phyloP scores from a whole-genome alignment of 2,888 invertebrate genomes.

The Acrobasis repandana region DNA sequence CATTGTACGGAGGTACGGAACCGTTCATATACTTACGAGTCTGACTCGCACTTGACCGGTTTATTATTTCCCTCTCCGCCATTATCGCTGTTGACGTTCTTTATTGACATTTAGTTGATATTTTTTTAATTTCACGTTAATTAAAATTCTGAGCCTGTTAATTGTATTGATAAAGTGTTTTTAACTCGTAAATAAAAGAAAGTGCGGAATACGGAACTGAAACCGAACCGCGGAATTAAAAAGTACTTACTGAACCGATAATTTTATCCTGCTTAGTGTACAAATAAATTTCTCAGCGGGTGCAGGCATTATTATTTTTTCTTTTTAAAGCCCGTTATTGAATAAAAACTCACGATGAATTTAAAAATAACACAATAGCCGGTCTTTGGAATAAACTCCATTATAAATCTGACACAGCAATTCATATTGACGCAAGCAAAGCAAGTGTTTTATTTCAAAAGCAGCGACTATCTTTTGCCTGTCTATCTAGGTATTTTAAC shows the following conservation, averaged over 20 bases:
- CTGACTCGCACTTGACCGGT: too few relatives aligned
- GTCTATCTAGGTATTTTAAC: slow-evolving; percentile 6
- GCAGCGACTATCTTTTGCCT: neutral
- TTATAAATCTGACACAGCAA: slow-evolving; percentile 5
- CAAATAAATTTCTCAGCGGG: slow-evolving; percentile 6
- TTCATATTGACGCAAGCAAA: slow-evolving; percentile 6
- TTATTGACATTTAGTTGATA: slow-evolving; percentile 1
- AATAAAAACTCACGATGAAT: neutral
- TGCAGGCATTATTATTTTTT: neutral
- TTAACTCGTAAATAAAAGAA: neutral
- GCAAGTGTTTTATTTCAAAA: slow-evolving; percentile 11
- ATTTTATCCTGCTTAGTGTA: neutral
- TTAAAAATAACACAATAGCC: slow-evolving; percentile 6
- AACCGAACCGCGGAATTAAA: neutral
- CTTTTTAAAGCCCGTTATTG: neutral
- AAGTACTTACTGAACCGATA: neutral
- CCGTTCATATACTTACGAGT: too few relatives aligned
- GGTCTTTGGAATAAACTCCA: neutral
- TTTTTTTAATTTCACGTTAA: neutral
- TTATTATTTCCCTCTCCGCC: neutral
- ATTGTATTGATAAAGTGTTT: neutral
- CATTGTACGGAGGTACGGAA: too few relatives aligned
- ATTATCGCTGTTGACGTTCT: slow-evolving; percentile 2
- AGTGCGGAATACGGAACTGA: neutral
- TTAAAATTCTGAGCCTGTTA: slow-evolving; percentile 7